These are phyloP conservation scores for Microctenopoma stevenorrisi DNA, from an alignment of 2,797 vertebrate species.

Conservation along the genomic window DNA sequence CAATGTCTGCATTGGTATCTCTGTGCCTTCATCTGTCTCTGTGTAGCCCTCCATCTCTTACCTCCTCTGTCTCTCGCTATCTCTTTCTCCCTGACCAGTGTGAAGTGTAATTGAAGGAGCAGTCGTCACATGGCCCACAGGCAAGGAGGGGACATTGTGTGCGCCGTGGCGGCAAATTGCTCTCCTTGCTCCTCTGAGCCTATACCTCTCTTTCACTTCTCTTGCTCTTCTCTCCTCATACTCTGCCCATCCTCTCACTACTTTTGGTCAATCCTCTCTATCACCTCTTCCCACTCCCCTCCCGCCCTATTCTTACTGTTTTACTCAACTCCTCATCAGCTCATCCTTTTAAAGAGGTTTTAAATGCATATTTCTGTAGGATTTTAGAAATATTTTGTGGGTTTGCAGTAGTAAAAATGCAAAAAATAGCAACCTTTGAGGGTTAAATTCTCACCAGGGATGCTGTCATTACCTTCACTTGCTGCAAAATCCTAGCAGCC, in stretches of 20 bases:
- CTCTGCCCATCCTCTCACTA: slow-evolving; percentile 65
- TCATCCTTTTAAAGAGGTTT: slow-evolving; percentile 24
- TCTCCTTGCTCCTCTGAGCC: slow-evolving; percentile 77
- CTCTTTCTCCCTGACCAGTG: slow-evolving; percentile 72
- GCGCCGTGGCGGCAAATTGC: slow-evolving; percentile 83
- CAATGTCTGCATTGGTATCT: slow-evolving; percentile 26
- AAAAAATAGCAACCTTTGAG: neutral
- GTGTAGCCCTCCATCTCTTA: slow-evolving; percentile 35
- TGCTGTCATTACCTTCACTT: neutral
- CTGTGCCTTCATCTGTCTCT: slow-evolving; percentile 33
- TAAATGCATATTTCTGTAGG: slow-evolving; percentile 10
- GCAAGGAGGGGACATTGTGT: slow-evolving; percentile 83
- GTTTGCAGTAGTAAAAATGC: neutral
- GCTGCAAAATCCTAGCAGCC: neutral
- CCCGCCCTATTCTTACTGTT: slow-evolving; percentile 3
- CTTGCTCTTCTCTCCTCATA: slow-evolving; percentile 58
- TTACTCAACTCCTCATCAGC: slow-evolving; percentile 26
- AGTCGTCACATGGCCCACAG: slow-evolving; percentile 81
- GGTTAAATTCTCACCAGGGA: neutral
- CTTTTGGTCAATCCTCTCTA: slow-evolving; percentile 66
- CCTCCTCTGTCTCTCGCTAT: slow-evolving; percentile 49
- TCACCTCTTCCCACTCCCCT: slow-evolving; percentile 34
- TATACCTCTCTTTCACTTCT: slow-evolving; percentile 72
- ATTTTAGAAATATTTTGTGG: slow-evolving; percentile 12
- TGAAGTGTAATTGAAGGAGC: slow-evolving; percentile 83